Percentiles rank a stretch among this genome's conserved stretches.
These are phyloP conservation scores for Priocnemis perturbator DNA, from an alignment of 2,888 invertebrate species.

Conservation along the genomic window DNA sequence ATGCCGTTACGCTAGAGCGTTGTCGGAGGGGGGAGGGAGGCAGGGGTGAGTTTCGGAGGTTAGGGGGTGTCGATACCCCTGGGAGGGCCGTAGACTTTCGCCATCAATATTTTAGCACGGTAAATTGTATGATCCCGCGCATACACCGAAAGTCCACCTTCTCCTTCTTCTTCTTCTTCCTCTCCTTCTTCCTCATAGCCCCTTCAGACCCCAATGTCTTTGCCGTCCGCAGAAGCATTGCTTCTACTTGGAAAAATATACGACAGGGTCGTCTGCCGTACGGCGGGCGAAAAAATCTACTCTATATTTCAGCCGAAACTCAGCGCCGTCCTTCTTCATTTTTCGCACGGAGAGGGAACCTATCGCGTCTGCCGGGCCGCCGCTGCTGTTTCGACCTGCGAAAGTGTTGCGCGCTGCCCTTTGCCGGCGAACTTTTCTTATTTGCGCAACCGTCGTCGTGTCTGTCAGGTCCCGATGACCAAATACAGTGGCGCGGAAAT, in stretches of 20 bases:
- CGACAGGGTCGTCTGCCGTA: too few relatives aligned
- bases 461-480: background rate
- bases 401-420: background rate
- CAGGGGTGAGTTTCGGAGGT: constrained; percentile 64
- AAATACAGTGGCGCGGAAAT: too few relatives aligned
- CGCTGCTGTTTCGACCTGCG: too few relatives aligned
- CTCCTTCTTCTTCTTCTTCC: constrained; percentile 39
- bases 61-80: constrained; percentile 70
- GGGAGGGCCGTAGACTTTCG: constrained; percentile 67
- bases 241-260: too few relatives aligned
- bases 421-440: constrained; percentile 4
- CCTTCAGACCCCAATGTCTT: too few relatives aligned
- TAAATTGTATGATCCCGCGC: constrained; percentile 67
- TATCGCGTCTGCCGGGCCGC: background rate
- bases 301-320: too few relatives aligned
- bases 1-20: constrained; percentile 47
- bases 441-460: background rate
- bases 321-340: too few relatives aligned
- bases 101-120: constrained; percentile 69
- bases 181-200: background rate
- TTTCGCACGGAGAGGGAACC: background rate
- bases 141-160: constrained; percentile 36
- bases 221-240: too few relatives aligned
- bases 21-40: constrained; percentile 33
- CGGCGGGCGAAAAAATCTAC: too few relatives aligned